Evolutionary conservation across 2,113 vertebrate genomes (phyloP).

Genomic region (Python bivittatus): DNA sequence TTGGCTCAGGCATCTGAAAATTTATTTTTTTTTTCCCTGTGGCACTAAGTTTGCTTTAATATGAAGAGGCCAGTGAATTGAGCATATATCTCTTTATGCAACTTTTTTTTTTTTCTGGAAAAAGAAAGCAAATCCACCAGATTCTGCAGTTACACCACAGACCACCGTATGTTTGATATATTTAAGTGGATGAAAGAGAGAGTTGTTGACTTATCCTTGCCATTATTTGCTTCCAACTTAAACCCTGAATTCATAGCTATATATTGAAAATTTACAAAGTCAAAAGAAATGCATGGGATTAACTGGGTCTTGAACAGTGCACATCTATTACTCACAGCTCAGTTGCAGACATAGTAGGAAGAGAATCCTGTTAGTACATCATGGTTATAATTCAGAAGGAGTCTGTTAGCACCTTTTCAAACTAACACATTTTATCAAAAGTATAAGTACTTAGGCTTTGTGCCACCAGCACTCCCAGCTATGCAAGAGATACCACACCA

Average conservation of each 20-base stretch:
- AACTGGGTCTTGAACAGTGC: conserved; percentile 34
- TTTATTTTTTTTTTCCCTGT: conserved; percentile 33
- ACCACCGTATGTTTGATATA: conserved; percentile 25
- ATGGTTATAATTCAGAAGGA: neutral
- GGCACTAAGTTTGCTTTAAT: conserved; percentile 53
- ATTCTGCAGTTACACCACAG: conserved; percentile 34
- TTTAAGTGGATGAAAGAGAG: conserved; percentile 42
- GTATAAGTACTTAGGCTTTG: neutral
- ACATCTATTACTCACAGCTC: conserved; percentile 34
- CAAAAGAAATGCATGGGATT: neutral
- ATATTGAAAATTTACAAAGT: conserved; percentile 13
- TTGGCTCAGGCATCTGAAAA: conserved; percentile 53
- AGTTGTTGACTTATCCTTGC: neutral
- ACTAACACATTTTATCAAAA: neutral
- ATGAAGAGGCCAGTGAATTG: conserved; percentile 46
- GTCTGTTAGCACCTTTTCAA: neutral
- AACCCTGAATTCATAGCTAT: neutral
- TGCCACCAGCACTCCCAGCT: neutral
- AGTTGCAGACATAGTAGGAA: neutral
- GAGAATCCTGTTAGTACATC: neutral
- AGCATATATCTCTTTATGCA: conserved; percentile 26
- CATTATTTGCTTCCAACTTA: neutral
- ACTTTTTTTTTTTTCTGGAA: conserved; percentile 53
- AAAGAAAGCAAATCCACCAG: conserved; percentile 39
- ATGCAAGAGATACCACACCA: neutral